A percentile compares a stretch with the other conserved stretches of the same genome.
phyloP scores from a whole-genome alignment of 2,797 vertebrate genomes.

The Pitangus sulphuratus region DNA sequence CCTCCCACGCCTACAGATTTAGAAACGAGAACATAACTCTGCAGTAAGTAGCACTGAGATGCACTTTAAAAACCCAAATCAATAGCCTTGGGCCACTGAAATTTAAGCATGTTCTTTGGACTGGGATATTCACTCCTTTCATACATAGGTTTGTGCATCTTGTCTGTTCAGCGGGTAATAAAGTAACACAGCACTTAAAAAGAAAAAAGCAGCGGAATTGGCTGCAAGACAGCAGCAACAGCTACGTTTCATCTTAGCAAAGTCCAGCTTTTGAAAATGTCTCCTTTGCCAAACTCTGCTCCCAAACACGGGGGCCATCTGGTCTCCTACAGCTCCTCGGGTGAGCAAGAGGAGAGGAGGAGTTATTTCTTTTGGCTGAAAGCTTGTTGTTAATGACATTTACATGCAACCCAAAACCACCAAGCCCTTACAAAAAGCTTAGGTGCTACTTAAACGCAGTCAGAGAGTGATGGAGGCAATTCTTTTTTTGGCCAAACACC shows the following conservation, averaged over 20 bases:
- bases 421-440: conserved; percentile 47
- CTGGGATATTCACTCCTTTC: neutral
- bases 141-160: neutral
- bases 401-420: conserved; percentile 62
- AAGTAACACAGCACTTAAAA: neutral
- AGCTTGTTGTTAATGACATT: conserved; percentile 60
- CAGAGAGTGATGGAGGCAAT: conserved; percentile 46
- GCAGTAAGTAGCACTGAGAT: neutral
- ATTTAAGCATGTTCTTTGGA: neutral
- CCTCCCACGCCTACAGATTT: conserved; percentile 61
- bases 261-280: conserved; percentile 46
- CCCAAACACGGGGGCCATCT: conserved; percentile 60
- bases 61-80: neutral
- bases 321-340: conserved; percentile 25
- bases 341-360: neutral
- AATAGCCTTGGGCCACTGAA: neutral
- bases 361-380: conserved; percentile 60
- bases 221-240: conserved; percentile 47
- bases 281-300: conserved; percentile 57
- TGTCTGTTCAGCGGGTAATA: neutral
- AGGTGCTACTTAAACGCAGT: conserved; percentile 67
- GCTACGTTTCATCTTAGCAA: conserved; percentile 53
- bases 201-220: conserved; percentile 11
- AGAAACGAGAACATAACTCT: conserved; percentile 28
- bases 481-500: conserved; percentile 57